Base-by-base conservation (phyloP, 53 echinoderm and acorn worm genomes). In the Holothuria leucospilota region DNA sequence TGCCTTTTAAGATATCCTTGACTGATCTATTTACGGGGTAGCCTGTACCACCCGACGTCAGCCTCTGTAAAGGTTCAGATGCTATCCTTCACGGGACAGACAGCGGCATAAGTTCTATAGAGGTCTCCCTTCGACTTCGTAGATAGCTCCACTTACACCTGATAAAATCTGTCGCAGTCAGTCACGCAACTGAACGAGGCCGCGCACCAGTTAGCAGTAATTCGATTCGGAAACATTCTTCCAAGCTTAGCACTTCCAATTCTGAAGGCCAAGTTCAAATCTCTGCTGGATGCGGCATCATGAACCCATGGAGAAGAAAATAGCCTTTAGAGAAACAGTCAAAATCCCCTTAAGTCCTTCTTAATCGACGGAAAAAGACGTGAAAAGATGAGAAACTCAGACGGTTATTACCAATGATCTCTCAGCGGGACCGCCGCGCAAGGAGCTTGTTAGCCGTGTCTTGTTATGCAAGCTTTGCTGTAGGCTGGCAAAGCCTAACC, bases 251-350 rank as follows among this genome's bases (percentile, higher is more conserved):
- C 84, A 83, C 84, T 83, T 67, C 84, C 39, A 64, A 51, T 20
- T 42, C 65, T 83, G 84, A 83, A 83, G 84, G 84, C 84, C 84
- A 83, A 83, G 84, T 83, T 83, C 84, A 83, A 83, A 63, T 83
- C 84, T 83, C 84, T 39, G 66, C 68, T 83, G 65, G 84, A 83
- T 20, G 53, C 63, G 66, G 51, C 80, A 66, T 51, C 84, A 52
- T 29, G 13, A 63, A 83, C 84, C 65, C 53, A 83, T 51, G 46
- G 84, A 38, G 66, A 64, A 67, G 84, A 83, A 83, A 83, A 67
- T 83, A 61, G 39, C 81, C 81, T 62, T 39, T 81, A 66, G 46
- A 66, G 84, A 83, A 83, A 83, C 65, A 64, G 65, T 67, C 84
- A 83, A 66, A 83, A 83, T 52, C 68, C 84, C 68, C 65, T 83